Evolutionary conservation across 1,140 invertebrate genomes (phyloP), one percentile per base, ranked within the genome.

Genomic region (Mercenaria mercenaria): DNA sequence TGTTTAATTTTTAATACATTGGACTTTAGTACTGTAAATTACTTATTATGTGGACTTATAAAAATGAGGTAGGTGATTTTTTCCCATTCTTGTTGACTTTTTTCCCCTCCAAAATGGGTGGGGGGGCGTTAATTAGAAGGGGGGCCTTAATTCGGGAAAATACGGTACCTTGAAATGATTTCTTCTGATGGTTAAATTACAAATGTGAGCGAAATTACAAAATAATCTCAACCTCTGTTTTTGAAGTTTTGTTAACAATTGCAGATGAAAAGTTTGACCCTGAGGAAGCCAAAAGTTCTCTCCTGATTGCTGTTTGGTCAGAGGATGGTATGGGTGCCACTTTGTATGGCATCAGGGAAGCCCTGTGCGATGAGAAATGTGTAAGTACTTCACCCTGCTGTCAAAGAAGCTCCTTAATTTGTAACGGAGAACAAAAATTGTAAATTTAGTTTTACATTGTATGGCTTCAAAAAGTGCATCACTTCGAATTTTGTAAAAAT

Each of bases 301-400:
- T 23, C 1, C 4, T 81, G 29, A 81, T 81, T 61, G 77, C 50
- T 39, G 37, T 81, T 8, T 81, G 77, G 77, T 13, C 47, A 34
- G 50, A 59, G 26, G 77, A 81, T 81, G 77, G 77, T 2, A 59
- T 18, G 29, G 15, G 18, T 6, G n/a, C 39, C 6, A 41, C 34
- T 20, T 52, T 81, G 8, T 41, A 81, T 81, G 47, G 1, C 11
- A 81, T 81, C 3, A 81, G 61, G 61, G 3, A 18, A 15, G 50
- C 20, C 11, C 39, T 81, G 2, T 6, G 8, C 29, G 56, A 59
- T 23, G 77, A 81, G 32, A 81, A 81, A 50, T 32, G n/a, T 4
- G 41, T 50, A 77, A 77, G 43, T 52, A 32, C 18, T 29, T 1
- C 15, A 26, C 8, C n/a, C n/a, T n/a, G n/a, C n/a, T n/a, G 10